Conservation (phyloP, 1,140 invertebrate species). For the Mactra quadrangularis region DNA sequence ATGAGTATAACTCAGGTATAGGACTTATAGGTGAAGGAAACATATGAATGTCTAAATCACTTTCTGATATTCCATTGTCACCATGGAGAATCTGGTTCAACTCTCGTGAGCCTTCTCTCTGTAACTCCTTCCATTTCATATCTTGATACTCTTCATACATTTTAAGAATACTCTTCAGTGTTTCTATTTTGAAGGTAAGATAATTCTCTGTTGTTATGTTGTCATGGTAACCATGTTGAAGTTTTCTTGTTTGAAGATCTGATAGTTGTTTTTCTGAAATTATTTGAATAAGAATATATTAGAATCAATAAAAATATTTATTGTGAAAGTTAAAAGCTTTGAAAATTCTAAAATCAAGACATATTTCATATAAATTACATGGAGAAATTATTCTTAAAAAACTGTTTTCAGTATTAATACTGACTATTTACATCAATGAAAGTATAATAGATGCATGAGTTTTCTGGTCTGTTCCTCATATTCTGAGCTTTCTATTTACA, state of each 20-base stretch:
- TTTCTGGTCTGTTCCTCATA: too few species aligned
- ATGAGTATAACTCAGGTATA: not conserved
- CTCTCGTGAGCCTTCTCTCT: slow-evolving; percentile 8
- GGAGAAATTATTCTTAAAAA: too few species aligned
- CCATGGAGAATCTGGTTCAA: slow-evolving; percentile 28
- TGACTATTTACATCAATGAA: too few species aligned
- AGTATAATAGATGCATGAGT: too few species aligned
- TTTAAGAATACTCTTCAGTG: not conserved
- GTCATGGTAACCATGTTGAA: not conserved
- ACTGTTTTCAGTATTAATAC: too few species aligned
- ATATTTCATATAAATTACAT: too few species aligned
- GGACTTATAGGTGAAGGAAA: slow-evolving; percentile 35
- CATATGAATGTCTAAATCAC: slow-evolving; percentile 32
- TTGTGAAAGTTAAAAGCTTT: too few species aligned
- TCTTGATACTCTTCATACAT: slow-evolving; percentile 43
- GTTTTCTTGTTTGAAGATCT: not conserved
- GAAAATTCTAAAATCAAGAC: too few species aligned
- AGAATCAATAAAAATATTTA: too few species aligned
- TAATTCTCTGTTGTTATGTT: slow-evolving; percentile 14
- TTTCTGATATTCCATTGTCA: not conserved
- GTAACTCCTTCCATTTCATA: slow-evolving; percentile 37
- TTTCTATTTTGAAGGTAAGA: slow-evolving; percentile 24
- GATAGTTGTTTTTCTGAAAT: slow-evolving; percentile 13
- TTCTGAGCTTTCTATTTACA: too few species aligned
- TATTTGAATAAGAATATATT: too few species aligned